These are phyloP conservation scores for Bubo scandiacus DNA, from an alignment of 2,113 vertebrate species.

Conservation along the genomic window DNA sequence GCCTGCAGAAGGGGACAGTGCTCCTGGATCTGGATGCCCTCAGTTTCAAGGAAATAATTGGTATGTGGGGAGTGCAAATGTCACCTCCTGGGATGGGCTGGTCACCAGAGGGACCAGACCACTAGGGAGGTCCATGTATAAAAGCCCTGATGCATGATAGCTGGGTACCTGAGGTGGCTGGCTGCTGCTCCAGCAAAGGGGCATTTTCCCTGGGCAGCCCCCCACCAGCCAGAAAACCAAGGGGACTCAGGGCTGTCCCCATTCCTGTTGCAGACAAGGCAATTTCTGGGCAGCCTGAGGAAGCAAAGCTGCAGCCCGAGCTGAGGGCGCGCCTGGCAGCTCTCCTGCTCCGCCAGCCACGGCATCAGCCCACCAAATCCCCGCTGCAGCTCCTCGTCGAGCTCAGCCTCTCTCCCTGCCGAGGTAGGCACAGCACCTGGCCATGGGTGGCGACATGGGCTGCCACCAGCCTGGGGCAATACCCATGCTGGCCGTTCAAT, in stretches of 20 bases:
- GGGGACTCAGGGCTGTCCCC: not conserved
- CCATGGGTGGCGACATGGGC: accelerated
- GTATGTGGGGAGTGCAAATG: constrained; percentile 22
- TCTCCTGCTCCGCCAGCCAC: constrained; percentile 71
- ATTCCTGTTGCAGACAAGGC: constrained; percentile 60
- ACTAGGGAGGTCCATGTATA: not conserved
- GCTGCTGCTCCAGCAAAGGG: not conserved
- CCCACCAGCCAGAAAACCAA: accelerated
- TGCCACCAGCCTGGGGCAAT: not conserved
- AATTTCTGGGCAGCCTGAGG: not conserved
- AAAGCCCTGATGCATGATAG: not conserved
- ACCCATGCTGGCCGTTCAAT: accelerated
- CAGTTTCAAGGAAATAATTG: constrained; percentile 73
- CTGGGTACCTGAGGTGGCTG: not conserved
- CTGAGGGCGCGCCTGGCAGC: constrained; percentile 60
- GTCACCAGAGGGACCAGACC: not conserved
- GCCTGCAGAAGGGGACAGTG: not conserved
- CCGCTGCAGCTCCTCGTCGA: not conserved
- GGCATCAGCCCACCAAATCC: constrained; percentile 59
- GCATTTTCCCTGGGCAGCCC: not conserved
- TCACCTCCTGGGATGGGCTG: not conserved
- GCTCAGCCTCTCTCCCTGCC: constrained; percentile 12
- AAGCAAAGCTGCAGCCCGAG: constrained; percentile 40
- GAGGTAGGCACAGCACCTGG: not conserved
- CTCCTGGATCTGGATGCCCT: constrained; percentile 68